Percentiles rank a stretch among this genome's conserved stretches.
These are phyloP conservation scores for Schizaphis graminum DNA, from an alignment of 2,888 invertebrate species.

Conservation along the genomic window DNA sequence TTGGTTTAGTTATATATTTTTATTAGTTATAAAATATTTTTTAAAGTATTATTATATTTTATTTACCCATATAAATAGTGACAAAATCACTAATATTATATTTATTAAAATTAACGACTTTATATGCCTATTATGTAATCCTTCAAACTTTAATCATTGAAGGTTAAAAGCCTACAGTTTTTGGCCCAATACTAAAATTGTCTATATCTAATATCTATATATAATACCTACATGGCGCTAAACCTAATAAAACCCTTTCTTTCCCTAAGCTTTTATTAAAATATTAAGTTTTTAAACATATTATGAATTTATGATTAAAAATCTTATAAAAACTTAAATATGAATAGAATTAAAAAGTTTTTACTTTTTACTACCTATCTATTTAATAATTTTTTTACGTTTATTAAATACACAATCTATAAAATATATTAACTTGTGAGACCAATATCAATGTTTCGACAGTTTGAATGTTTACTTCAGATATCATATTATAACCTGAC, in stretches of 20 bases:
- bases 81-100: background rate
- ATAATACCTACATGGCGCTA: no score
- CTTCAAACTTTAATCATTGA: background rate
- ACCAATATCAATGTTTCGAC: conserved; percentile 8
- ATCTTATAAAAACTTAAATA: background rate
- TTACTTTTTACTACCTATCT: background rate
- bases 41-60: background rate
- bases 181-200: background rate
- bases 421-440: background rate
- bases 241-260: no score
- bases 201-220: no score
- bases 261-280: background rate
- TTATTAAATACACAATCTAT: background rate
- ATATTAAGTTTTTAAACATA: background rate
- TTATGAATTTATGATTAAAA: background rate
- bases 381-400: background rate
- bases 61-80: background rate
- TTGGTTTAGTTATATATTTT: background rate
- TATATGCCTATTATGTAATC: no score
- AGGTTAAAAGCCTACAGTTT: background rate
- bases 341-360: background rate
- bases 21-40: background rate
- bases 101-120: background rate
- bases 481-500: background rate
- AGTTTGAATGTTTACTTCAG: background rate